phyloP scores from a whole-genome alignment of 2,797 vertebrate genomes.

The Eulemur coronatus region DNA sequence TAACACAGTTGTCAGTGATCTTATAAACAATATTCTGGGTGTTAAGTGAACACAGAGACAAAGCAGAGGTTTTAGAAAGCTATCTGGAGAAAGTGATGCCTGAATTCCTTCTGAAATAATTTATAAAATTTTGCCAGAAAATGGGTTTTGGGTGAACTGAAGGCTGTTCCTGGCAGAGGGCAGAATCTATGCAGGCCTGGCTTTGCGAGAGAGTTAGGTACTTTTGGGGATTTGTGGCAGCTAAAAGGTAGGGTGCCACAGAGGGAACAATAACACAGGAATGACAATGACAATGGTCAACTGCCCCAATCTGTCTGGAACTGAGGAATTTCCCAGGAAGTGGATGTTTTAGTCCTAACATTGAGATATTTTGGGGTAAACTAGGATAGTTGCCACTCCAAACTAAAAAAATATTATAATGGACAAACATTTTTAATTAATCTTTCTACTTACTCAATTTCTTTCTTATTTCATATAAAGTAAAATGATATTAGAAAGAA shows the following conservation, averaged over 20 bases:
- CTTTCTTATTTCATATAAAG: neutral
- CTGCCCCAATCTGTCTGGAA: neutral
- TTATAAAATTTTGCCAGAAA: neutral
- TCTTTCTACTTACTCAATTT: neutral
- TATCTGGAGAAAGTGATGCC: neutral
- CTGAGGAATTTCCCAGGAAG: neutral
- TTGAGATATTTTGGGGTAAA: neutral
- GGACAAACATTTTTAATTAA: neutral
- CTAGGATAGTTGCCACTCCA: neutral
- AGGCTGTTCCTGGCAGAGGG: neutral
- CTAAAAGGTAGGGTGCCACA: neutral
- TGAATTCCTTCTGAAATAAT: neutral
- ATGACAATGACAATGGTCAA: neutral
- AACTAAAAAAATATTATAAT: neutral
- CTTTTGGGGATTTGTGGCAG: neutral
- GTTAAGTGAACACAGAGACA: neutral
- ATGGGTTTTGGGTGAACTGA: neutral
- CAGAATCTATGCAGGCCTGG: neutral
- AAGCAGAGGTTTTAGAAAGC: neutral
- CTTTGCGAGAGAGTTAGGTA: neutral
- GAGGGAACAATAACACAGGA: neutral
- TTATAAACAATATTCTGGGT: neutral
- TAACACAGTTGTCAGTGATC: neutral
- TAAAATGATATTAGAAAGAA: neutral
- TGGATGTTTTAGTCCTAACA: neutral